Percentiles rank a stretch among this genome's conserved stretches.
phyloP scores from a whole-genome alignment of 2,113 vertebrate genomes.

The Myrmecobius fasciatus region DNA sequence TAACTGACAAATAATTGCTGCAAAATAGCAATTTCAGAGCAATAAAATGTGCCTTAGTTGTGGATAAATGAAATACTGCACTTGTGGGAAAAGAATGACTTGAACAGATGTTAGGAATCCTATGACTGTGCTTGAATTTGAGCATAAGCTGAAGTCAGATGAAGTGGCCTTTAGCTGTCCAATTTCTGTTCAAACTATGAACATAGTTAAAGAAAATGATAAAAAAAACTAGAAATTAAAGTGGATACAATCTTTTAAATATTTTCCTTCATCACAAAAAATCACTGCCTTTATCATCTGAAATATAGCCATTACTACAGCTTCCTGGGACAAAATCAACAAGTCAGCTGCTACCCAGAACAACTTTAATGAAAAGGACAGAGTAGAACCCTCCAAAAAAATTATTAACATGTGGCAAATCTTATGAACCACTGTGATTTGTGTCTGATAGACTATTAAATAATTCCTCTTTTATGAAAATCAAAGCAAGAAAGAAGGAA shows the following conservation, averaged over 20 bases:
- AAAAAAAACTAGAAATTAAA: background rate
- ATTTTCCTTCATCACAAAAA: background rate
- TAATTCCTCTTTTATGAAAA: background rate
- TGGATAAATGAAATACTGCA: slow-evolving; percentile 66
- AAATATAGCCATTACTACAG: background rate
- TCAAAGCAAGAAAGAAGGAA: background rate
- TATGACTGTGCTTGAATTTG: slow-evolving; percentile 86
- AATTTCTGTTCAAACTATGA: slow-evolving; percentile 90
- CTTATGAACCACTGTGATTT: background rate
- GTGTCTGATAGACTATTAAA: background rate
- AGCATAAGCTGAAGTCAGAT: slow-evolving; percentile 90
- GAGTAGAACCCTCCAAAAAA: background rate
- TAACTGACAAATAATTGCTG: background rate
- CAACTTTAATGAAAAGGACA: background rate
- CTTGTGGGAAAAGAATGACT: slow-evolving; percentile 87
- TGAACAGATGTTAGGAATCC: slow-evolving; percentile 85
- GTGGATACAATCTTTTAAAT: background rate
- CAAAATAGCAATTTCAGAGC: background rate
- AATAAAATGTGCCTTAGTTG: slow-evolving; percentile 84
- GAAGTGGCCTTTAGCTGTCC: slow-evolving; percentile 92
- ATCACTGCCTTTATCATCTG: background rate
- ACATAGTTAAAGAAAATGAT: slow-evolving; percentile 85
- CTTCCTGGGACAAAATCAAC: background rate
- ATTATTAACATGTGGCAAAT: background rate
- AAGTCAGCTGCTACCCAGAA: background rate